Evolutionary conservation across 2,888 invertebrate genomes (phyloP), one percentile per base, ranked within the genome.

Genomic region (Morinoia aosen): DNA sequence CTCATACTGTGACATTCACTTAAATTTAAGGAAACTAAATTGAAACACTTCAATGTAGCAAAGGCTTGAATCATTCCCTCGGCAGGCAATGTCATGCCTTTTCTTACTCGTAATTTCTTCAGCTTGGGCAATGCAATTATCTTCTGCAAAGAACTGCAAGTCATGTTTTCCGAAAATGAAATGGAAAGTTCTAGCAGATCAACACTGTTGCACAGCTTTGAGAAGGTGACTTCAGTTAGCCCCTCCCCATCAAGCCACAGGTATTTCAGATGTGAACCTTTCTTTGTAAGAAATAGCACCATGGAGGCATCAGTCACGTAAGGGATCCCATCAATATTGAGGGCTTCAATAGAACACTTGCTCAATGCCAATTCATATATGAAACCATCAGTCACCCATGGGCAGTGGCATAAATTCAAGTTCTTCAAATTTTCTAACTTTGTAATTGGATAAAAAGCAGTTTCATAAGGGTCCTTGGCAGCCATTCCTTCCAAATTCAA

Each of bases 241-340:
- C 58, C 56, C 48, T 95, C 95, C 39, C 95, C 95, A 95, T 95
- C 95, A 19, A 95, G 56, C 14, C 16, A n/a, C 56, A 95, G 58
- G 25, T 33, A 39, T 33, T 40, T 76, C 25, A 95, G 48, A 12
- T 88, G 33, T 1, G 33, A 56, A n/a, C 76, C 93, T 88, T 94
- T 64, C 12, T 61, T 56, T 39, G 56, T 48, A 95, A 95, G 88
- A 76, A 94, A 94, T 19, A 40, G 16, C 25, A 61, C 94, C 40
- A 95, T 94, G n/a, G 95, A 61, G 11, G 33, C n/a, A 56, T 95
- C 95, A n/a, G 76, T 90, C 14, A 94, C 57, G 57, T 94, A 95
- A 94, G 91, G 93, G n/a, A 94, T 95, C 14, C 95, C 95, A 76
- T 95, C 95, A 58, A 95, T 94, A 56, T 95, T 57, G 11, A 95